Evolutionary conservation across 1,140 invertebrate genomes (phyloP).

Genomic region (Drosophila albomicans): DNA sequence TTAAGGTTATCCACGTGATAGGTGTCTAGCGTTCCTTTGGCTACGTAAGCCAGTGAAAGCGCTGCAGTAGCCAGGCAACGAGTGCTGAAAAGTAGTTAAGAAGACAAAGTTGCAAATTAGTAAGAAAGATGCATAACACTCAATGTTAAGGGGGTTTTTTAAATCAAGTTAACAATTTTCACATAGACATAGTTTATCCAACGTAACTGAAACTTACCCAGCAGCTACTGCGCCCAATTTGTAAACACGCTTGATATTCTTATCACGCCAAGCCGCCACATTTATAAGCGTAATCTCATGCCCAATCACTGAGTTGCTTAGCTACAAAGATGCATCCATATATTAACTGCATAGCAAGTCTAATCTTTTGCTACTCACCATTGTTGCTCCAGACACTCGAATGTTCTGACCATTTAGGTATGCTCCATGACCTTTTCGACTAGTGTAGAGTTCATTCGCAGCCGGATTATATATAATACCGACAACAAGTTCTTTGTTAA

Average conservation of each 20-base stretch:
- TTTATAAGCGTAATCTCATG: slow-evolving; percentile 75
- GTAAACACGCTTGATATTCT: slow-evolving; percentile 66
- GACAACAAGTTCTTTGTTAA: slow-evolving; percentile 88
- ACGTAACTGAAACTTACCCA: slow-evolving; percentile 59
- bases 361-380: slow-evolving; percentile 40
- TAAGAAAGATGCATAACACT: too few species aligned
- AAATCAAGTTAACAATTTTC: too few species aligned
- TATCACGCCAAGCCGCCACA: slow-evolving; percentile 55
- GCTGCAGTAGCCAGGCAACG: slow-evolving; percentile 91
- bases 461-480: slow-evolving; percentile 92
- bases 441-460: slow-evolving; percentile 90
- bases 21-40: slow-evolving; percentile 89
- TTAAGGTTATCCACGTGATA: slow-evolving; percentile 90
- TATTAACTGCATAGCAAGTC: background rate
- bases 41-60: slow-evolving; percentile 90
- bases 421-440: slow-evolving; percentile 89
- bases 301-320: slow-evolving; percentile 52
- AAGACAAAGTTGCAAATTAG: too few species aligned
- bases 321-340: slow-evolving; percentile 28
- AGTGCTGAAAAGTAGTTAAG: slow-evolving; percentile 85
- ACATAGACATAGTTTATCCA: too few species aligned
- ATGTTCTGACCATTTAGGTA: slow-evolving; percentile 90
- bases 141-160: too few species aligned
- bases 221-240: slow-evolving; percentile 66
- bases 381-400: slow-evolving; percentile 63